Evolutionary conservation across 2,888 invertebrate species (phyloP), one percentile per base, ranked within the genome.

Genomic region (Plebejus argus): DNA sequence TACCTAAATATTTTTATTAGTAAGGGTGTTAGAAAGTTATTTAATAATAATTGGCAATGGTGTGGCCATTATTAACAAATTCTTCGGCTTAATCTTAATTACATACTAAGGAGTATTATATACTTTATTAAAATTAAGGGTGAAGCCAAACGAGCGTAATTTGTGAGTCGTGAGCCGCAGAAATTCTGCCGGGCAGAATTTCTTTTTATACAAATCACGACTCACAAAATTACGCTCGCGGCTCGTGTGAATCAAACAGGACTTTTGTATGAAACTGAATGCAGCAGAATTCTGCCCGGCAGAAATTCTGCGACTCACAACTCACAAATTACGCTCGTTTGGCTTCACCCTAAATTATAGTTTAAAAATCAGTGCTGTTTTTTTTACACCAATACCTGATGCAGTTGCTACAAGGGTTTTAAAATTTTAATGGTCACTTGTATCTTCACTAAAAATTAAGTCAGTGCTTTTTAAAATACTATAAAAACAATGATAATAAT

Each of bases 41-140:
- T 53, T 18, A 53, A 49, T 15, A 45, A 8, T 45, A 45, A 8
- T 45, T 53, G 53, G 53, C 53, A 53, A 53, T 53, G 5, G 53
- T 5, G 53, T 53, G 53, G 18, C 53, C 53, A 53, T 53, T 49
- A 7, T 56, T 58, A 61, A 66, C 66, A 66, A 15, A 15, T 18
- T 66, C 18, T 66, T 66, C 6, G 28, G 15, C 15, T 66, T 1
- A 61, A 61, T 28, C 1, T 15, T 12, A 66, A 28, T 66, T 66
- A 66, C 28, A 66, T 4, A 28, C 66, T 66, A 66, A 66, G 23
- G 66, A 66, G 66, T 66, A 66, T 66, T 66, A 66, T 66, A 66
- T 5, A 66, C 28, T 28, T 58, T 23, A 23, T 61, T 28, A 28
- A 28, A n/a, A n/a, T n/a, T n/a, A n/a, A n/a, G n/a, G n/a, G n/a